Percentiles rank a stretch among this genome's conserved stretches.
phyloP scores from a whole-genome alignment of 2,113 vertebrate genomes.

The Copsychus sechellarum region DNA sequence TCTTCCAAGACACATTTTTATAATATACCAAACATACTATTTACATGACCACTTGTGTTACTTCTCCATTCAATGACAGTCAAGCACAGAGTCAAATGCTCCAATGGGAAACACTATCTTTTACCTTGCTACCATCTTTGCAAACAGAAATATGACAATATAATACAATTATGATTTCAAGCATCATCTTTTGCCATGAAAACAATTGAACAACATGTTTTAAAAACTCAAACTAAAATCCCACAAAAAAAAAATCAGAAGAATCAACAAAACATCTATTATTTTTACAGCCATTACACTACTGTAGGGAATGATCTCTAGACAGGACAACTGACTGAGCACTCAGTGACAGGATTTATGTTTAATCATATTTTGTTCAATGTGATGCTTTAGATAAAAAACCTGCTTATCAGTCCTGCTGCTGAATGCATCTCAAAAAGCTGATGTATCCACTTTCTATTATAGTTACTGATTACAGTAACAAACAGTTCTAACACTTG shows the following conservation, averaged over 20 bases:
- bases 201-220: background rate
- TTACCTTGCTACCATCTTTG: background rate
- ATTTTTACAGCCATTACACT: background rate
- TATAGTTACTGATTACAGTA: slow-evolving; percentile 30
- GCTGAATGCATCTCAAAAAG: slow-evolving; percentile 72
- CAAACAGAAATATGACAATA: background rate
- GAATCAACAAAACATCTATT: background rate
- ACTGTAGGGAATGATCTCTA: background rate
- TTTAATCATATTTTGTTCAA: slow-evolving; percentile 65
- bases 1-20: background rate
- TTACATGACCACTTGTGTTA: background rate
- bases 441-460: slow-evolving; percentile 76
- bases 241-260: background rate
- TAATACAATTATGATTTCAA: background rate
- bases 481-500: slow-evolving; percentile 16
- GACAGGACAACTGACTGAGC: slow-evolving; percentile 79
- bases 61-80: background rate
- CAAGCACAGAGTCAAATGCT: background rate
- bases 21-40: background rate
- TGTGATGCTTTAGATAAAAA: slow-evolving; percentile 79
- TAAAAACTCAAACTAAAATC: background rate
- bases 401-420: slow-evolving; percentile 81
- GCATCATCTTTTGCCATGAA: background rate
- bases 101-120: background rate
- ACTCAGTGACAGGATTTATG: slow-evolving; percentile 79